phyloP scores from a whole-genome alignment of 2,888 invertebrate genomes.

The Trichogramma dendrolimi region DNA sequence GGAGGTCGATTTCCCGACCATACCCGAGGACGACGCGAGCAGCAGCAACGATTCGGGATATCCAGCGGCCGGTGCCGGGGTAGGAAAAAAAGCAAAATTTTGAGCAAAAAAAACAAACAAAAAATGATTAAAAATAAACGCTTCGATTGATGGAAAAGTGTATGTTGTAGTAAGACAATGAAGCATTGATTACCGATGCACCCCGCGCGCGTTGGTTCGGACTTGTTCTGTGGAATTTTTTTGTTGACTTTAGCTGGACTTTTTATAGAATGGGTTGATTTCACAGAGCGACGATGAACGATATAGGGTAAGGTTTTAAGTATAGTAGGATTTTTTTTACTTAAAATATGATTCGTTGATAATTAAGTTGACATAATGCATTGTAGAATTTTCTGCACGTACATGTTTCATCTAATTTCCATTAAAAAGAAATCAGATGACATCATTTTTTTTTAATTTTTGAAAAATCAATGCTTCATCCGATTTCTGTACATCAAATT shows the following conservation, averaged over 20 bases:
- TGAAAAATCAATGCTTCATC: no score
- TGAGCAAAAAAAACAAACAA: background rate
- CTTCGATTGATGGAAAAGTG: background rate
- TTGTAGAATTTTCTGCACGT: no score
- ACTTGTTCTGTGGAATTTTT: background rate
- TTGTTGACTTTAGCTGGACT: conserved; percentile 1
- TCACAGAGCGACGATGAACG: no score
- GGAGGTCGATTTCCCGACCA: conserved; percentile 25
- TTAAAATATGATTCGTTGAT: no score
- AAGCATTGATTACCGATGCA: conserved; percentile 10
- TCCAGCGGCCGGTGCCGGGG: conserved; percentile 37
- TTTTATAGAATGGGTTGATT: background rate
- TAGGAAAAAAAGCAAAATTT: conserved; percentile 37
- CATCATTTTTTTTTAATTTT: no score
- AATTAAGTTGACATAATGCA: no score
- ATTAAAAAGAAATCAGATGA: no score
- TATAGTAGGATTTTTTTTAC: no score
- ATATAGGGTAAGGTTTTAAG: no score
- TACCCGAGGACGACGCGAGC: conserved; percentile 30
- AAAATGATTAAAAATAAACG: background rate
- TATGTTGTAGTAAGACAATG: conserved; percentile 6
- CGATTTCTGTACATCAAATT: no score
- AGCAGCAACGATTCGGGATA: conserved; percentile 26
- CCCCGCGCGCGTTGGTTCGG: background rate
- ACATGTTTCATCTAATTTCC: no score